Conservation (phyloP, 2,888 invertebrate genomes). For the Pachymerium ferrugineum region DNA sequence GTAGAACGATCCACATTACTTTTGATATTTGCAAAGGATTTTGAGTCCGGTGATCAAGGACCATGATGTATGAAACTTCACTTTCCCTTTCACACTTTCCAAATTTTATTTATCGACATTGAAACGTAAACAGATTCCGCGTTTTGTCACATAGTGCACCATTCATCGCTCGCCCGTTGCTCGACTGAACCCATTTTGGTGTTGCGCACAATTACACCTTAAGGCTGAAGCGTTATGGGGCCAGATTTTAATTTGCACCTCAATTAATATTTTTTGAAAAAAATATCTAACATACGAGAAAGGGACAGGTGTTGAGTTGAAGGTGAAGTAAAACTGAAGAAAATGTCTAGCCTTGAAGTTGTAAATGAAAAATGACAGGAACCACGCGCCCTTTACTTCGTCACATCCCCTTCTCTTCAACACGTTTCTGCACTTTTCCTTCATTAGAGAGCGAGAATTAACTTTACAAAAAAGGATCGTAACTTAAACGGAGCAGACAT, state of each 20-base stretch:
- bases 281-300: slow-evolving; percentile 18
- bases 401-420: background rate
- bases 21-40: background rate
- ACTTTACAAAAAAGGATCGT: slow-evolving; percentile 20
- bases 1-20: slow-evolving; percentile 16
- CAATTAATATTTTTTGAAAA: slow-evolving; percentile 4
- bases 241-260: slow-evolving; percentile 15
- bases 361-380: slow-evolving; percentile 20
- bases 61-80: background rate
- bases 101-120: slow-evolving; percentile 16
- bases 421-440: slow-evolving; percentile 27
- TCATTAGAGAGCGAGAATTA: slow-evolving; percentile 17
- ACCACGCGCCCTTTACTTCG: slow-evolving; percentile 27
- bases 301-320: slow-evolving; percentile 23
- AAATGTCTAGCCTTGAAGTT: slow-evolving; percentile 19
- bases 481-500: background rate
- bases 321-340: slow-evolving; percentile 5
- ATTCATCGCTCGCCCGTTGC: background rate
- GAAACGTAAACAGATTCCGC: slow-evolving; percentile 14
- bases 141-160: slow-evolving; percentile 1
- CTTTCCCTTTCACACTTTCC: background rate
- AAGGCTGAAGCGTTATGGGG: background rate
- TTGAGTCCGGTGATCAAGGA: background rate
- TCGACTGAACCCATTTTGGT: background rate
- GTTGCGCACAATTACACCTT: slow-evolving; percentile 1